Base-by-base conservation (phyloP, 1,140 invertebrate species). In the Platyura marginata region DNA sequence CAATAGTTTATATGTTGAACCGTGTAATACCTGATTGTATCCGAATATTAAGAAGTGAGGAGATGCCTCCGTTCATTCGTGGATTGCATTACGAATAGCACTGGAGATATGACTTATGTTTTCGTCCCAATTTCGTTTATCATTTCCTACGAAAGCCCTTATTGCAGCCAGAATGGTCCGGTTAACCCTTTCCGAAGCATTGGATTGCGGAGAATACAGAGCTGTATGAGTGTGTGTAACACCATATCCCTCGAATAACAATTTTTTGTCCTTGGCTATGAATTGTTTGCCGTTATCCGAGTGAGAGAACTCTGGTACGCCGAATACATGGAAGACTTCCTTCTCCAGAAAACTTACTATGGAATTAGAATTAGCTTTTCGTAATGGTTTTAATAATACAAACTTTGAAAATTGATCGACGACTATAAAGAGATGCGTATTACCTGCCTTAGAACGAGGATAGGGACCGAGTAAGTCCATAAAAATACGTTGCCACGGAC, bases 201-300 rank as follows among this genome's bases (percentile, higher is more conserved):
- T n/a, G n/a, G n/a, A n/a, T n/a, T n/a, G n/a, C n/a, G n/a, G n/a
- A n/a, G n/a, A n/a, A n/a, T n/a, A n/a, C n/a, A n/a, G n/a, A n/a
- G n/a, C n/a, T n/a, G n/a, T n/a, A n/a, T n/a, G n/a, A n/a, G n/a
- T n/a, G n/a, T n/a, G n/a, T 37, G 10, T 43, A 22, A 40, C 18
- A 2, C 45, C 45, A 23, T 40, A 40, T 2, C 2, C 11, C 5
- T 2, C 20, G 3, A 46, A 18, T 15, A 46, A 25, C 21, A 42
- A 25, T 16, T 1, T 1, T 21, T 43, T 23, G 21, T 19, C 3
- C 2, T 15, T 2, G 1, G 45, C 38, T 2, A 38, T 25, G 32
- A 46, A 48, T 41, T 46, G 44, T 8, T 23, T 23, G 16, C 42
- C 44, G 15, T 46, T 48, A 19, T 48, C 45, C 11, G 32, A 42